A percentile compares a stretch with the other conserved stretches of the same genome.
Evolutionary conservation across 2,888 invertebrate genomes (phyloP).

Genomic region (Atrina japonica): DNA sequence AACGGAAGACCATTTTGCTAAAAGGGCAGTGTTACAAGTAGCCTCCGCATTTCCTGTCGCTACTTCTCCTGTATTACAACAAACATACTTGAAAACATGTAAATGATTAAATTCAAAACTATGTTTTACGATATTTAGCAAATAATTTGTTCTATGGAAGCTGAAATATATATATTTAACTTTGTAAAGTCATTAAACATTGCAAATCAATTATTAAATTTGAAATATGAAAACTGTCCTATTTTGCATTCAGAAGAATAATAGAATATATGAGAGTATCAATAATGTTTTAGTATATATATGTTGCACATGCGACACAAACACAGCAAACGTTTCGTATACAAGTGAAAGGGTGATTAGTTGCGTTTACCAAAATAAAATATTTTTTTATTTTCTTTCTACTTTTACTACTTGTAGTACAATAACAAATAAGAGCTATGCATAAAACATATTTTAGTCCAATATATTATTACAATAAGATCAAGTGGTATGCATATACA

Average conservation of each 20-base stretch:
- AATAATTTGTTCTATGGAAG: too few species aligned
- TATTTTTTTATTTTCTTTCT: too few species aligned
- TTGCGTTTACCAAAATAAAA: too few species aligned
- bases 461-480: too few species aligned
- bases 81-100: background rate
- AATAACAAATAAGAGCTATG: too few species aligned
- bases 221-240: background rate
- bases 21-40: conserved; percentile 24
- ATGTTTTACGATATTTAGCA: too few species aligned
- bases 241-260: background rate
- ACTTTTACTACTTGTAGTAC: too few species aligned
- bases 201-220: background rate
- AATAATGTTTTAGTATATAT: background rate
- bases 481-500: too few species aligned
- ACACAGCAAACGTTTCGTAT: background rate
- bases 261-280: background rate
- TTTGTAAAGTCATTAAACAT: too few species aligned
- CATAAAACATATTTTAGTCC: too few species aligned
- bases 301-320: conserved; percentile 9
- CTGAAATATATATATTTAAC: too few species aligned
- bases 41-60: conserved; percentile 38
- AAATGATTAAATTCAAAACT: background rate
- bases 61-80: background rate
- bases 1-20: conserved; percentile 29
- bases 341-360: background rate